phyloP scores from a whole-genome alignment of 2,797 vertebrate species.

The Neopelma chrysocephalum region DNA sequence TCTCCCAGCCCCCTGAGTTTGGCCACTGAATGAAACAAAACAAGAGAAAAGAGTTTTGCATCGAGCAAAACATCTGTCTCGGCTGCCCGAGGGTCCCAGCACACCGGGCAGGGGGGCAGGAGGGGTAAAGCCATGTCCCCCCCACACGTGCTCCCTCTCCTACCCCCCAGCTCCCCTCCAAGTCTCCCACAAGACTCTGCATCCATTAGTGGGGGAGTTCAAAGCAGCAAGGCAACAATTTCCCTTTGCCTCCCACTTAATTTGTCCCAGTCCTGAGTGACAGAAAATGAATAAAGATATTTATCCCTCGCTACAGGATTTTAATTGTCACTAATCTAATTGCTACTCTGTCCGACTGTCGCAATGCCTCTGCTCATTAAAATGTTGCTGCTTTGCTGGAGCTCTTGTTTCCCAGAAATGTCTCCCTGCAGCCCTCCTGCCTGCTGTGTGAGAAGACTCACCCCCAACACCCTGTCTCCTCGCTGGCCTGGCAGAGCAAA shows the following conservation, averaged over 20 bases:
- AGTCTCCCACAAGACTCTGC: background rate
- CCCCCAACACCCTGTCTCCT: background rate
- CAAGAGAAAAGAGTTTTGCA: background rate
- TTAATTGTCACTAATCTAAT: slow-evolving; percentile 79
- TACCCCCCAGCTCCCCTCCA: background rate
- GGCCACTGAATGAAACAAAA: background rate
- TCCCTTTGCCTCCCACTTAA: slow-evolving; percentile 33
- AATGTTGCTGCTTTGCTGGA: slow-evolving; percentile 50
- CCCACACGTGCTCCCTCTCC: background rate
- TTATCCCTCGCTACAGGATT: slow-evolving; percentile 69
- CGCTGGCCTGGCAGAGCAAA: background rate
- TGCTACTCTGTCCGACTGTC: slow-evolving; percentile 64
- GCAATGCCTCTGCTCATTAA: slow-evolving; percentile 65
- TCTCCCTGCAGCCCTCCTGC: background rate
- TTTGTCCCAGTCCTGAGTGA: slow-evolving; percentile 53
- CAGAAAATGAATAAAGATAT: slow-evolving; percentile 65
- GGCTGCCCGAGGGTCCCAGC: background rate
- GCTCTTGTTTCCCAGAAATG: slow-evolving; percentile 2
- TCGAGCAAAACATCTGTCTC: background rate
- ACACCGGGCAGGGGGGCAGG: background rate
- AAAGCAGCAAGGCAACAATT: slow-evolving; percentile 53
- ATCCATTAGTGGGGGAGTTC: background rate
- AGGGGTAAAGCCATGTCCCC: background rate
- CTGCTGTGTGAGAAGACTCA: background rate
- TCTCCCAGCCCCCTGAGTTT: background rate